A percentile compares a stretch with the other conserved stretches of the same genome.
phyloP scores from a whole-genome alignment of 2,888 invertebrate genomes.

The Beris chalybata region DNA sequence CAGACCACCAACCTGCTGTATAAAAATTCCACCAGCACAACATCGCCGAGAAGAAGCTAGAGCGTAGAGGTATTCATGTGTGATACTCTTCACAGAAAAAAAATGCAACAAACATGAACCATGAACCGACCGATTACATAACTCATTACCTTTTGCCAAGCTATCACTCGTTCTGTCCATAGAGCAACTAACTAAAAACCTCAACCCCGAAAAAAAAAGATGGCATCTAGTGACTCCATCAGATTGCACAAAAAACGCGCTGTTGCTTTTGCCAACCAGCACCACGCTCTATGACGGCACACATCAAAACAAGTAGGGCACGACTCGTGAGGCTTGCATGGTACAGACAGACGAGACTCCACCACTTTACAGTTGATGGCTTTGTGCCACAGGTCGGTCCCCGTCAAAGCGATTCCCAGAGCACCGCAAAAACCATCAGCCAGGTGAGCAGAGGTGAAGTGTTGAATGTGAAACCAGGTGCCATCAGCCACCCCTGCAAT shows the following conservation, averaged over 20 bases:
- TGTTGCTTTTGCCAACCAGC: too few relatives aligned
- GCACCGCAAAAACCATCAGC: slow-evolving; percentile 12
- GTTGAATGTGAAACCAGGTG: slow-evolving; percentile 25
- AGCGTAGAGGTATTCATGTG: too few relatives aligned
- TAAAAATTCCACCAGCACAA: too few relatives aligned
- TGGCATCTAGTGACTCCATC: slow-evolving; percentile 10
- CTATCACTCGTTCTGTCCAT: slow-evolving; percentile 21
- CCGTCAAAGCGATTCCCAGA: slow-evolving; percentile 17
- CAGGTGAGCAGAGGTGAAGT: slow-evolving; percentile 17
- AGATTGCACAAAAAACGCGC: slow-evolving; percentile 1
- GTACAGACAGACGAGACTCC: neutral
- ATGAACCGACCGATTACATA: slow-evolving; percentile 29
- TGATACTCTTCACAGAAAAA: slow-evolving; percentile 1
- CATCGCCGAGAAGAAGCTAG: too few relatives aligned
- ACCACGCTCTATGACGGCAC: too few relatives aligned
- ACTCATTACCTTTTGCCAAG: slow-evolving; percentile 34
- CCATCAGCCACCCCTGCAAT: slow-evolving; percentile 27
- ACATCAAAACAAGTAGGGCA: too few relatives aligned
- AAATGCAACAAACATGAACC: slow-evolving; percentile 5
- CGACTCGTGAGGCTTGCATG: too few relatives aligned
- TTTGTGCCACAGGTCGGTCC: neutral
- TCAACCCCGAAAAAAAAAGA: slow-evolving; percentile 24
- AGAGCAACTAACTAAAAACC: slow-evolving; percentile 32
- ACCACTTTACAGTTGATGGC: slow-evolving; percentile 4
- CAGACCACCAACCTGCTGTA: too few relatives aligned